Percentiles rank a stretch among this genome's conserved stretches.
phyloP scores from a whole-genome alignment of 2,888 invertebrate genomes.

The Petrolisthes cinctipes region DNA sequence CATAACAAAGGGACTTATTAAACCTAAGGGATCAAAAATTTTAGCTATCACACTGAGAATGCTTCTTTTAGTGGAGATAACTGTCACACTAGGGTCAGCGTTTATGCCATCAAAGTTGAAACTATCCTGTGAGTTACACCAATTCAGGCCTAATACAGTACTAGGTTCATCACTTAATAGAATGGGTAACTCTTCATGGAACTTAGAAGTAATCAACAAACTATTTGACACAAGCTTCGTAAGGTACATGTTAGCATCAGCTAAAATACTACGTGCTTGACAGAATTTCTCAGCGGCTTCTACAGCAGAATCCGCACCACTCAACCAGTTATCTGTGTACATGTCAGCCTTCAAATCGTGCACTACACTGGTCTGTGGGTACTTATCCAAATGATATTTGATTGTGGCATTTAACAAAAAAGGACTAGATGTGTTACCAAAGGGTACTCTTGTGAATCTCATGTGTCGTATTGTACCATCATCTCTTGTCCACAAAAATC shows the following conservation, averaged over 20 bases:
- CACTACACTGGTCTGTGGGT: background rate
- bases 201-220: slow-evolving; percentile 32
- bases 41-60: slow-evolving; percentile 29
- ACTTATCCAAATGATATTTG: slow-evolving; percentile 14
- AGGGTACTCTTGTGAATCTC: slow-evolving; percentile 18
- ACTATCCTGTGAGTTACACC: slow-evolving; percentile 27
- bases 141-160: slow-evolving; percentile 38
- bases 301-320: slow-evolving; percentile 28
- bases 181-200: slow-evolving; percentile 24
- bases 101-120: slow-evolving; percentile 37
- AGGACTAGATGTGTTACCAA: slow-evolving; percentile 7
- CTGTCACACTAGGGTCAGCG: slow-evolving; percentile 14
- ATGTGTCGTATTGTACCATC: slow-evolving; percentile 21
- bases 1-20: too few relatives aligned
- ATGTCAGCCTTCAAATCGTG: slow-evolving; percentile 20
- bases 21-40: too few relatives aligned
- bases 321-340: slow-evolving; percentile 24
- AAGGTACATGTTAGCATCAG: slow-evolving; percentile 37
- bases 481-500: slow-evolving; percentile 28
- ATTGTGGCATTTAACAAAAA: background rate
- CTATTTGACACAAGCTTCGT: slow-evolving; percentile 41
- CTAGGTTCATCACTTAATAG: slow-evolving; percentile 15
- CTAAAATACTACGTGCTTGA: slow-evolving; percentile 22
- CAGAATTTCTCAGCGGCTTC: slow-evolving; percentile 18
- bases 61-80: slow-evolving; percentile 33